These are phyloP conservation scores for Bombus terrestris DNA, from an alignment of 1,140 invertebrate genomes.

Conservation along the genomic window DNA sequence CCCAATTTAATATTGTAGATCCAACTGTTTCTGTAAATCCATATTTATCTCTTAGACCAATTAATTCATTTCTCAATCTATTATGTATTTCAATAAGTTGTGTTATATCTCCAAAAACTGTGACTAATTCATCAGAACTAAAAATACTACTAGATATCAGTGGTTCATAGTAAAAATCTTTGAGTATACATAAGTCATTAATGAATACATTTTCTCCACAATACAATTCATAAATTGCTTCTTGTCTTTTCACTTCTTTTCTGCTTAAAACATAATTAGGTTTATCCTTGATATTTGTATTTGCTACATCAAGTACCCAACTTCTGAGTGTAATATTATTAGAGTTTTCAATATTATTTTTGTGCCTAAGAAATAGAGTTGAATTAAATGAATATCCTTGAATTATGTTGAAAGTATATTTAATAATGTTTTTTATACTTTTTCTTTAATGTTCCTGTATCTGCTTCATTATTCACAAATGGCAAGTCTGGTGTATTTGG, in stretches of 20 bases:
- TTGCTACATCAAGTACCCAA: conserved; percentile 76
- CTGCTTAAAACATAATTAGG: conserved; percentile 60
- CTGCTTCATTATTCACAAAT: conserved; percentile 67
- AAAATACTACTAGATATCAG: conserved; percentile 81
- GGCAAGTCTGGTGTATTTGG: conserved; percentile 67
- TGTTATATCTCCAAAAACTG: conserved; percentile 81
- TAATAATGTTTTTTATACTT: conserved; percentile 50
- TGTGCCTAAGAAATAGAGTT: conserved; percentile 36
- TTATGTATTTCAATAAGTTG: conserved; percentile 76
- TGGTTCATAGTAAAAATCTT: conserved; percentile 82
- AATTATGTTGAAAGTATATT: neutral
- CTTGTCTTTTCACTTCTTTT: conserved; percentile 76
- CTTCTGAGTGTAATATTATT: conserved; percentile 72
- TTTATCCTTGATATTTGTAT: conserved; percentile 51
- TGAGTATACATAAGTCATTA: conserved; percentile 82
- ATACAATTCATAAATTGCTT: conserved; percentile 84
- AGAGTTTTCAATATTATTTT: conserved; percentile 53
- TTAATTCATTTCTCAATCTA: conserved; percentile 80
- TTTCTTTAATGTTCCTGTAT: conserved; percentile 64
- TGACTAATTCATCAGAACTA: conserved; percentile 78
- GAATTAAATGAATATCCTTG: neutral
- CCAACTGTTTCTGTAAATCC: conserved; percentile 83
- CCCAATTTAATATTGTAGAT: conserved; percentile 82
- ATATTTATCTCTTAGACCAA: conserved; percentile 77
- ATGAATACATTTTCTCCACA: conserved; percentile 83